Conservation (phyloP, 2,888 invertebrate species). For the Hydraecia micacea region DNA sequence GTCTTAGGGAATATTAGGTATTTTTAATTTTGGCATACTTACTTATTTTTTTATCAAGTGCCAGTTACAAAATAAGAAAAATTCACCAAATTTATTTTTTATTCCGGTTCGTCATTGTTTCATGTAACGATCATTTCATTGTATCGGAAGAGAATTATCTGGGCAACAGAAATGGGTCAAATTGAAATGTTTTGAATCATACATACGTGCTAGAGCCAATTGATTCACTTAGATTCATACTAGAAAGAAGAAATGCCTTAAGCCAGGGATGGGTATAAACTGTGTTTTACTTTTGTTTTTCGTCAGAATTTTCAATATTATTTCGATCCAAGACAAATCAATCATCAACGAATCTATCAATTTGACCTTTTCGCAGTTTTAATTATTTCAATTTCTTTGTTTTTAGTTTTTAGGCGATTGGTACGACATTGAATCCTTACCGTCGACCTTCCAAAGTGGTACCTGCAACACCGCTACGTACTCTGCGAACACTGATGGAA, state of each 20-base stretch:
- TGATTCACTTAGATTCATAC: background rate
- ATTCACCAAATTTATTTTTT: too few species aligned
- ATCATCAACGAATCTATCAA: too few species aligned
- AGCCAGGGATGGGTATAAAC: background rate
- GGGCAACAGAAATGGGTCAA: too few species aligned
- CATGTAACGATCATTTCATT: background rate
- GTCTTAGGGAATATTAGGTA: too few species aligned
- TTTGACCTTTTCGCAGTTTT: background rate
- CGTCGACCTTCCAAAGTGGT: slow-evolving; percentile 2
- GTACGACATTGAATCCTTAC: slow-evolving; percentile 44
- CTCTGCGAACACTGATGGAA: rapidly evolving
- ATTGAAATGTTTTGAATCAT: background rate
- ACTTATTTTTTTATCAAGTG: too few species aligned
- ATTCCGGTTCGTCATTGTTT: background rate
- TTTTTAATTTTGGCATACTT: too few species aligned
- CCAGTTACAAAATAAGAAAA: too few species aligned
- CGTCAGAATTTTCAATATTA: background rate
- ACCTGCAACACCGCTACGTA: slow-evolving; percentile 31
- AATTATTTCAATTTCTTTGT: background rate
- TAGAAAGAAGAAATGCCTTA: too few species aligned
- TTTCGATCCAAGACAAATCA: background rate
- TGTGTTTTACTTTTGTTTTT: background rate
- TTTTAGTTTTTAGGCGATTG: slow-evolving; percentile 22
- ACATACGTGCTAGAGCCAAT: background rate
- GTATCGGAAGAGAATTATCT: background rate